Conservation (phyloP, 2,888 invertebrate genomes). For the Drosophila anomalata region DNA sequence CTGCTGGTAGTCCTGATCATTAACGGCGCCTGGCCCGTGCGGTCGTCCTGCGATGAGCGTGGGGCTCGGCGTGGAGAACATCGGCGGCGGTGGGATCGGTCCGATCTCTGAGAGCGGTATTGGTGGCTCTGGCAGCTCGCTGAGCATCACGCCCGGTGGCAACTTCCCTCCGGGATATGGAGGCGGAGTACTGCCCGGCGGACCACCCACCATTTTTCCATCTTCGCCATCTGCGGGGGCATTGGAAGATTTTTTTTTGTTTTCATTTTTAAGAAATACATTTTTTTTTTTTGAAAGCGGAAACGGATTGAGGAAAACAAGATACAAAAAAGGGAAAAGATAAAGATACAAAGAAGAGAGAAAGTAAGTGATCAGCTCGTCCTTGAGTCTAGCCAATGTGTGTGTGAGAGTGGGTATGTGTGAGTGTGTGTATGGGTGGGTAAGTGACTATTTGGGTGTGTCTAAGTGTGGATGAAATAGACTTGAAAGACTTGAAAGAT, state of each 20-base stretch:
- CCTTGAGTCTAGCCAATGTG: constrained; percentile 39
- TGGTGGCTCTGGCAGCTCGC: constrained; percentile 95
- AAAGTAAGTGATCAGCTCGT: constrained; percentile 27
- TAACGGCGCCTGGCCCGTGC: constrained; percentile 84
- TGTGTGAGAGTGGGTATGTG: constrained; percentile 45
- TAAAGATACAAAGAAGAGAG: constrained; percentile 18
- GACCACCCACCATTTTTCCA: constrained; percentile 80
- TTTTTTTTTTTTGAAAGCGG: constrained; percentile 3
- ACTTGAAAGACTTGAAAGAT: not conserved
- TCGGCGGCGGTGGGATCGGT: constrained; percentile 96
- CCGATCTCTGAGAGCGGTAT: constrained; percentile 96
- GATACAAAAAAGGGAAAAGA: constrained; percentile 25
- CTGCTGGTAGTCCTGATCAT: constrained; percentile 83
- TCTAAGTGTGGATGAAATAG: constrained; percentile 26
- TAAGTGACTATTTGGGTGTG: constrained; percentile 22
- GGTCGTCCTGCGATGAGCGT: constrained; percentile 86
- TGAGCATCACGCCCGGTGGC: constrained; percentile 88
- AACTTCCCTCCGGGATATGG: constrained; percentile 80
- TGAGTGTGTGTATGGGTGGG: constrained; percentile 24
- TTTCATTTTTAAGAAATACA: not conserved
- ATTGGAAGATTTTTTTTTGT: constrained; percentile 1
- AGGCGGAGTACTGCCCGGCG: constrained; percentile 83
- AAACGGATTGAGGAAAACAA: constrained; percentile 16
- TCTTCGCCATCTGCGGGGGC: constrained; percentile 86
- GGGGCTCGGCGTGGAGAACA: constrained; percentile 96